These are phyloP conservation scores for Rhinichthys osculus DNA, from an alignment of 2,797 vertebrate genomes.

Conservation along the genomic window DNA sequence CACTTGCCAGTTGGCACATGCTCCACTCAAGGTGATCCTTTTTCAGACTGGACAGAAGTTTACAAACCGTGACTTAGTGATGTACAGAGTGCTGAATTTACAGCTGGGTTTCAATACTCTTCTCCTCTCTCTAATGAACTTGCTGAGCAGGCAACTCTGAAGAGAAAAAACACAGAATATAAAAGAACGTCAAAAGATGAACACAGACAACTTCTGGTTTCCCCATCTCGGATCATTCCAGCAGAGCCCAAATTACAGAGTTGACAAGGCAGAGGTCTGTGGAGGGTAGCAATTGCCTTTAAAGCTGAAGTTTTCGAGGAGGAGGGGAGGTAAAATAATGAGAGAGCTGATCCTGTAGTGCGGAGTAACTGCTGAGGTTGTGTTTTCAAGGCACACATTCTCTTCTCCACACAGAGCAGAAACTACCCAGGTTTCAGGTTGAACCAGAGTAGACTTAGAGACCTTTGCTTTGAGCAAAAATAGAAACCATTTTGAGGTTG, in stretches of 20 bases:
- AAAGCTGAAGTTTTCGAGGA: constrained; percentile 58
- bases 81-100: constrained; percentile 46
- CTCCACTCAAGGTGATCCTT: constrained; percentile 5
- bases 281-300: constrained; percentile 66
- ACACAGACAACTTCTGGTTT: constrained; percentile 75
- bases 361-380: constrained; percentile 73
- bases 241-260: constrained; percentile 66
- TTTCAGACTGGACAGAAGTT: constrained; percentile 38
- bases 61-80: constrained; percentile 31
- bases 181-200: constrained; percentile 56
- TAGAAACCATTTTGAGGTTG: constrained; percentile 32
- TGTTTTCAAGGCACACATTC: constrained; percentile 68
- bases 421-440: constrained; percentile 46
- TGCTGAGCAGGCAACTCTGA: constrained; percentile 56
- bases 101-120: constrained; percentile 41
- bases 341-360: constrained; percentile 57
- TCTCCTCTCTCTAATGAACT: constrained; percentile 43
- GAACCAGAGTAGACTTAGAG: constrained; percentile 32
- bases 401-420: constrained; percentile 30
- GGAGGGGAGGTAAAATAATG: constrained; percentile 59
- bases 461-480: constrained; percentile 3
- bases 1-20: constrained; percentile 28
- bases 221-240: constrained; percentile 66
- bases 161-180: constrained; percentile 53
- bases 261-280: constrained; percentile 60